Conservation (phyloP, 1,140 invertebrate species). For the Lerema accius region DNA sequence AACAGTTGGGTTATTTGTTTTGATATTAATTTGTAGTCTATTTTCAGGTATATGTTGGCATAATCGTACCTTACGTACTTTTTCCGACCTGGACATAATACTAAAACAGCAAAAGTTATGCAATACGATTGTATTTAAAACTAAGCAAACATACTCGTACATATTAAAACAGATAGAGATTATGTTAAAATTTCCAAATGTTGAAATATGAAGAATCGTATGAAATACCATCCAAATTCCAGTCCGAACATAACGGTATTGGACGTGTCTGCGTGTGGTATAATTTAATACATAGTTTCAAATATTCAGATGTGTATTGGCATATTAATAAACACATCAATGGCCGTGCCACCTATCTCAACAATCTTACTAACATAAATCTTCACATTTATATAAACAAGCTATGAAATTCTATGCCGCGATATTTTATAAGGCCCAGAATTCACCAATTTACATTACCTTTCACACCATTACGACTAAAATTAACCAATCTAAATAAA, state of each 20-base stretch:
- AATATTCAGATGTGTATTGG: slow-evolving; percentile 21
- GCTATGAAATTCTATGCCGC: slow-evolving; percentile 43
- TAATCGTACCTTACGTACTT: too few species aligned
- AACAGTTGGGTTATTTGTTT: too few species aligned
- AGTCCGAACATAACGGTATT: slow-evolving; percentile 7
- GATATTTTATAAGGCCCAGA: slow-evolving; percentile 34
- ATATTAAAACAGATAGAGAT: too few species aligned
- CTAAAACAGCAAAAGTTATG: too few species aligned
- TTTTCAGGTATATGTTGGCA: too few species aligned
- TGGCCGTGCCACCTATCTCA: slow-evolving; percentile 14
- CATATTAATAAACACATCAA: slow-evolving; percentile 45
- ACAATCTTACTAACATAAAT: slow-evolving; percentile 30
- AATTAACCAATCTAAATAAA: slow-evolving; percentile 23
- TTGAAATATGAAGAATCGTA: not conserved
- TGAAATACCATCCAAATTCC: not conserved
- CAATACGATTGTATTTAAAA: too few species aligned
- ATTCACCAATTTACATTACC: slow-evolving; percentile 34
- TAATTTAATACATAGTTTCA: slow-evolving; percentile 2
- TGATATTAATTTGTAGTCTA: too few species aligned
- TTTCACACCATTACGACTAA: slow-evolving; percentile 29
- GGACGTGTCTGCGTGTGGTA: slow-evolving; percentile 16
- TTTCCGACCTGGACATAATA: too few species aligned
- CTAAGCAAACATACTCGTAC: too few species aligned
- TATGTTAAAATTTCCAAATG: not conserved
- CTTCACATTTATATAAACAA: slow-evolving; percentile 42